Conservation (phyloP, 1,140 invertebrate genomes). For the Mercenaria mercenaria region DNA sequence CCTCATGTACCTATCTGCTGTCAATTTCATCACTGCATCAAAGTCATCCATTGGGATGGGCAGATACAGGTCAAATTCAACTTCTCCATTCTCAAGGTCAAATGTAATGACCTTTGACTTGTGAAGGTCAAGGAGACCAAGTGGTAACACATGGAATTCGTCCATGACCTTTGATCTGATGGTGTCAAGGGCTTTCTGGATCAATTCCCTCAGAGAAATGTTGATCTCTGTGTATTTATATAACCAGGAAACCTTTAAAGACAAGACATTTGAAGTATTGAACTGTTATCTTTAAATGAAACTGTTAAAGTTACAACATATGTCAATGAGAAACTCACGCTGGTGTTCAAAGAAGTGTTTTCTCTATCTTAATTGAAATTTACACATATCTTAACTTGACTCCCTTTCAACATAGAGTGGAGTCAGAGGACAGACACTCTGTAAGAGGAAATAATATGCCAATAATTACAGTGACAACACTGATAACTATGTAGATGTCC, state of each 20-base stretch:
- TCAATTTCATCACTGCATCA: constrained; percentile 90
- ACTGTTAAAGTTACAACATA: no score
- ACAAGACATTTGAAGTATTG: background rate
- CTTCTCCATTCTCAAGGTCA: constrained; percentile 92
- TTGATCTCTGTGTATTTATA: constrained; percentile 72
- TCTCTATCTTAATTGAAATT: no score
- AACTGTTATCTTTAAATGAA: no score
- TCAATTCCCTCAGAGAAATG: constrained; percentile 41
- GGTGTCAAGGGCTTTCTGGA: constrained; percentile 65
- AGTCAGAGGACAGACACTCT: no score
- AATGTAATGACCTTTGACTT: constrained; percentile 89
- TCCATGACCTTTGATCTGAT: constrained; percentile 71
- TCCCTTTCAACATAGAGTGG: no score
- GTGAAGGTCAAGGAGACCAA: constrained; percentile 74
- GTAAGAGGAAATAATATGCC: no score
- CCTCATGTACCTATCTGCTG: constrained; percentile 62
- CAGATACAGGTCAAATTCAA: constrained; percentile 94
- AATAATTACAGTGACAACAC: no score
- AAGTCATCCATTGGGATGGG: constrained; percentile 96
- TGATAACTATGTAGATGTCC: no score
- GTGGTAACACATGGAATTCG: constrained; percentile 75
- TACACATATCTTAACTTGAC: no score
- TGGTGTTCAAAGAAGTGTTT: no score
- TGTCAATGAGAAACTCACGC: no score
- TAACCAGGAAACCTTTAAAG: constrained; percentile 61